phyloP scores from a whole-genome alignment of 2,113 vertebrate genomes.

The Apeltes quadracus region DNA sequence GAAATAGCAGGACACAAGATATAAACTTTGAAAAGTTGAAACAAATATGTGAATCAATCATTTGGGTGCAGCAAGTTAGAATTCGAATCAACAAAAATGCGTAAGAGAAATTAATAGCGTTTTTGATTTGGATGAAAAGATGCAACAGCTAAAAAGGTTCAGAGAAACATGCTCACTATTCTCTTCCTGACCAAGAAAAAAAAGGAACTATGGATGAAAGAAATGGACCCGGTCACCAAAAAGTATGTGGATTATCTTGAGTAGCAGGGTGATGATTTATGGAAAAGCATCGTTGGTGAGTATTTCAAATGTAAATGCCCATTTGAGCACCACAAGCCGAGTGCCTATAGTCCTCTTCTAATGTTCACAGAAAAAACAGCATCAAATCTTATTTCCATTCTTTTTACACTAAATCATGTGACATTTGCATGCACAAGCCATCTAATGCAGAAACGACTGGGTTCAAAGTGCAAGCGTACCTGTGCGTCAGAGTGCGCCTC shows the following conservation, averaged over 20 bases:
- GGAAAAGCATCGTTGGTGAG: background rate
- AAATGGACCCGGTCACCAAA: background rate
- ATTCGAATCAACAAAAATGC: background rate
- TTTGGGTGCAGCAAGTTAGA: background rate
- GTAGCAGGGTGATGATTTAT: background rate
- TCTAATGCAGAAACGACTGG: background rate
- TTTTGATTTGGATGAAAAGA: background rate
- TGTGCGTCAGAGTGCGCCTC: constrained; percentile 95
- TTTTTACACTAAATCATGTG: background rate
- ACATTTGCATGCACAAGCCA: background rate
- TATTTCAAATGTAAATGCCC: background rate
- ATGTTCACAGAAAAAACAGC: background rate
- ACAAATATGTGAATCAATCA: background rate
- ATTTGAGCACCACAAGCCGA: too few species aligned
- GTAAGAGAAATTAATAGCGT: background rate
- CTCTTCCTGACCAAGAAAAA: background rate
- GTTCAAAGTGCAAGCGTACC: constrained; percentile 73
- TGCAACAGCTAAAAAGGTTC: background rate
- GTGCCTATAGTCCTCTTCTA: background rate
- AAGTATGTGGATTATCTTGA: background rate
- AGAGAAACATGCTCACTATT: background rate
- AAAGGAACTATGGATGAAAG: background rate
- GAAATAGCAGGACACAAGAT: background rate
- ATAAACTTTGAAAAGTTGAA: background rate
- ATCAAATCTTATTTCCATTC: background rate